Percentiles rank a stretch among this genome's conserved stretches.
These are phyloP conservation scores for Danio choprae DNA, from an alignment of 2,797 vertebrate species.

Conservation along the genomic window DNA sequence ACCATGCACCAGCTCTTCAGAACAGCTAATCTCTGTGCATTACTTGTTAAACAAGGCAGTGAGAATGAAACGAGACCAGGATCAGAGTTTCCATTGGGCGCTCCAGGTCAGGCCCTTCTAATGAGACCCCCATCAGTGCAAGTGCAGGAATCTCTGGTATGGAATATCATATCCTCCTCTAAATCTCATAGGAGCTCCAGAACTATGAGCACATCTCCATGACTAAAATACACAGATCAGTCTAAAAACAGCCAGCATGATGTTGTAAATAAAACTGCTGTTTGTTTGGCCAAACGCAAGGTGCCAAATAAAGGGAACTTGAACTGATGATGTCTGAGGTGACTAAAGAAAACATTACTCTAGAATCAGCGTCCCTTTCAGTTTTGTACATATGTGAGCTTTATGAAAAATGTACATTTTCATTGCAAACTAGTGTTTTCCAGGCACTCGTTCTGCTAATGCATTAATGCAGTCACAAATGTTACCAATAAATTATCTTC, in stretches of 20 bases:
- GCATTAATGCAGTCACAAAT: too few relatives aligned
- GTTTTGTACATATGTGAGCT: too few relatives aligned
- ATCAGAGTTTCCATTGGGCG: slow-evolving; percentile 50
- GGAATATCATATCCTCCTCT: slow-evolving; percentile 40
- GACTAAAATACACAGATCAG: slow-evolving; percentile 25
- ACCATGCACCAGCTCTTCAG: background rate
- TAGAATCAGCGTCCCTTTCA: background rate
- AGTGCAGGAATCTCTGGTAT: slow-evolving; percentile 30
- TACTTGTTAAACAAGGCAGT: slow-evolving; percentile 3
- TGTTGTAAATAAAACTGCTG: background rate
- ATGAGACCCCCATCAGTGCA: slow-evolving; percentile 21
- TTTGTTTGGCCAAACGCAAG: background rate
- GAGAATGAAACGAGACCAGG: slow-evolving; percentile 4
- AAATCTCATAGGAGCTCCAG: slow-evolving; percentile 31
- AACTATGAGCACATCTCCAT: slow-evolving; percentile 18
- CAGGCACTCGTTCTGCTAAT: too few relatives aligned
- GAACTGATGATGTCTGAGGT: background rate
- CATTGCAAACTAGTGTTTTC: too few relatives aligned
- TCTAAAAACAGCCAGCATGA: slow-evolving; percentile 32
- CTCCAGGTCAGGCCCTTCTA: slow-evolving; percentile 38
- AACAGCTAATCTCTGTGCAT: slow-evolving; percentile 41
- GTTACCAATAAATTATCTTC: too few relatives aligned
- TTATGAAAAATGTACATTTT: too few relatives aligned
- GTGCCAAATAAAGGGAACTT: background rate
- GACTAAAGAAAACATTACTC: background rate